Percentiles rank a stretch among this genome's conserved stretches.
These are phyloP conservation scores for Orgyia antiqua DNA, from an alignment of 2,888 invertebrate genomes.

Conservation along the genomic window DNA sequence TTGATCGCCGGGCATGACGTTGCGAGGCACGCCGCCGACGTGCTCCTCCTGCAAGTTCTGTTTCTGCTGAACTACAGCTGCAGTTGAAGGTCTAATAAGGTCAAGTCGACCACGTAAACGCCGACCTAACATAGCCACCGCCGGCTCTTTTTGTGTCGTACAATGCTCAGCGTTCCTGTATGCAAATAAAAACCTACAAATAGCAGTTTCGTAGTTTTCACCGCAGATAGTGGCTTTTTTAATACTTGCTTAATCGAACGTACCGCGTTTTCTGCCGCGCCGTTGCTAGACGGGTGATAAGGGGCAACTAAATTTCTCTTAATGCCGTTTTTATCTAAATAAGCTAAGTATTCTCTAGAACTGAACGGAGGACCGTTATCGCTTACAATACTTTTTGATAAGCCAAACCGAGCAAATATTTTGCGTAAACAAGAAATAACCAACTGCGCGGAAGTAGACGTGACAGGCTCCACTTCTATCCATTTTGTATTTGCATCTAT, in stretches of 20 bases:
- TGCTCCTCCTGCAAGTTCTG: too few species aligned
- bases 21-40: too few species aligned
- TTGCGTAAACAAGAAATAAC: background rate
- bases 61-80: too few species aligned
- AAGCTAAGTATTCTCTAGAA: background rate
- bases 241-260: constrained; percentile 11
- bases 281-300: constrained; percentile 3
- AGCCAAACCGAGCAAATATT: background rate
- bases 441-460: background rate
- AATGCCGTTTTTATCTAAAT: background rate
- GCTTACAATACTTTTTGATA: background rate
- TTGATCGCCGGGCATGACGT: too few species aligned
- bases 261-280: constrained; percentile 17
- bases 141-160: too few species aligned
- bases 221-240: too few species aligned
- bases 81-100: too few species aligned
- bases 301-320: background rate
- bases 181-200: too few species aligned
- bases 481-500: background rate
- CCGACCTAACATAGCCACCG: too few species aligned
- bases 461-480: background rate
- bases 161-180: too few species aligned
- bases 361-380: constrained; percentile 3
- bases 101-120: too few species aligned
- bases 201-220: too few species aligned